These are phyloP conservation scores for Drosophila ochracea DNA, from an alignment of 2,888 invertebrate genomes.

Conservation along the genomic window DNA sequence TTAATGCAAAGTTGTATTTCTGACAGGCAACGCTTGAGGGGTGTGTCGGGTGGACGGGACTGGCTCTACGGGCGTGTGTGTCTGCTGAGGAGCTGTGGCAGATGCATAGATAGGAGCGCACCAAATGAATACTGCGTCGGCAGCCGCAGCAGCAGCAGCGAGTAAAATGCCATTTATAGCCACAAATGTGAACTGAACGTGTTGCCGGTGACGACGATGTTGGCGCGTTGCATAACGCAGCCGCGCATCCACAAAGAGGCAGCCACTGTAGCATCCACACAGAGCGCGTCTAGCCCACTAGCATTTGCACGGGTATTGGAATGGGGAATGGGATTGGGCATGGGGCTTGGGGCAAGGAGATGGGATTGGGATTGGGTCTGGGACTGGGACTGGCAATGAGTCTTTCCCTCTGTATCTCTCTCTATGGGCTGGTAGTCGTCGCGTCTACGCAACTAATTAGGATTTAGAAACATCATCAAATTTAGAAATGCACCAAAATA, in stretches of 20 bases:
- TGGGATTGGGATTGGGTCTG: constrained; percentile 1
- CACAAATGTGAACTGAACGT: constrained; percentile 73
- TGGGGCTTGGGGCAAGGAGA: background rate
- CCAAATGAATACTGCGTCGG: constrained; percentile 51
- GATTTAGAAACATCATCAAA: constrained; percentile 79
- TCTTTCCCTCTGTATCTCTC: constrained; percentile 21
- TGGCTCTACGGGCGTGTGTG: constrained; percentile 1
- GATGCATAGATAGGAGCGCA: constrained; percentile 49
- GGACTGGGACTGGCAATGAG: constrained; percentile 3
- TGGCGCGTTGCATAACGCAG: constrained; percentile 67
- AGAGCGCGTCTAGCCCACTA: constrained; percentile 64
- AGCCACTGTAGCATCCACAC: constrained; percentile 24
- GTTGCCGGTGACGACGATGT: constrained; percentile 37
- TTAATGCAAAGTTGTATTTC: constrained; percentile 45
- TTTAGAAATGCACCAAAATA: constrained; percentile 78
- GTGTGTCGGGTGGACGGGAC: background rate
- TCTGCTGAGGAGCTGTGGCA: constrained; percentile 33
- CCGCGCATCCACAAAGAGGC: constrained; percentile 35
- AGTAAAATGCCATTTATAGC: constrained; percentile 78
- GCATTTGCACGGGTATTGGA: constrained; percentile 50
- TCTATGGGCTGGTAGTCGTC: constrained; percentile 35
- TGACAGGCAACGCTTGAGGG: background rate
- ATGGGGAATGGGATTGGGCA: constrained; percentile 7
- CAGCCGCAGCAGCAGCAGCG: constrained; percentile 30
- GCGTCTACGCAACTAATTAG: constrained; percentile 75